Evolutionary conservation across 2,113 vertebrate genomes (phyloP).

Genomic region (Elgaria multicarinata): DNA sequence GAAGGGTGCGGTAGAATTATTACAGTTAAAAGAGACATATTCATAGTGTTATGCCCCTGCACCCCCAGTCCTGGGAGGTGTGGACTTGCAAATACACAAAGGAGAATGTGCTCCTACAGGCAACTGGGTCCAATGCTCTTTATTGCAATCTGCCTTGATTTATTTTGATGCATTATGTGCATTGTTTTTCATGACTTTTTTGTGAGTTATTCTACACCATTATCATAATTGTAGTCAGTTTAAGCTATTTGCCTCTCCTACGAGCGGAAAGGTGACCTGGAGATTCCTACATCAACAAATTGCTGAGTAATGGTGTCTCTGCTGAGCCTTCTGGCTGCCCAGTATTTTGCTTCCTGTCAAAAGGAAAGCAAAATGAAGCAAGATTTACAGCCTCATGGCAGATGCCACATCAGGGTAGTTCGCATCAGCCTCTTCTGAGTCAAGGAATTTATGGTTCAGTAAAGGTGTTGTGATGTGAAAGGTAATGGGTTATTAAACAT

Average conservation of each 20-base stretch:
- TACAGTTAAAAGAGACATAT: neutral
- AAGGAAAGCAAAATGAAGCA: neutral
- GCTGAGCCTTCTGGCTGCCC: neutral
- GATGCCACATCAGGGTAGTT: neutral
- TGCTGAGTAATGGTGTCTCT: neutral
- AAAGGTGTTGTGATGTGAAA: accelerated
- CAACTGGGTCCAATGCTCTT: neutral
- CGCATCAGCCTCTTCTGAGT: accelerated
- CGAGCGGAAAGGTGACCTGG: neutral
- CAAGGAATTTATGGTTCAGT: neutral
- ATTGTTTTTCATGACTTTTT: neutral
- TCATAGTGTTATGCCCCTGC: too few species aligned
- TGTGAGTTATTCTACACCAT: neutral
- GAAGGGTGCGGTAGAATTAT: neutral
- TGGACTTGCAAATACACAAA: too few species aligned
- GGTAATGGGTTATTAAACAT: neutral
- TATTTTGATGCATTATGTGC: neutral
- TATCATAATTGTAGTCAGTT: neutral
- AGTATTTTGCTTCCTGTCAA: neutral
- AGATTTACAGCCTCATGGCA: neutral
- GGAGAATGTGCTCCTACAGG: too few species aligned
- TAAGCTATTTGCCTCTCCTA: neutral
- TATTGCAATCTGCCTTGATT: neutral
- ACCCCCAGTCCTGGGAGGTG: too few species aligned
- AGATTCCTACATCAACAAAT: neutral